These are phyloP conservation scores for Agrilus cyanescens DNA, from an alignment of 2,888 invertebrate species.

Conservation along the genomic window DNA sequence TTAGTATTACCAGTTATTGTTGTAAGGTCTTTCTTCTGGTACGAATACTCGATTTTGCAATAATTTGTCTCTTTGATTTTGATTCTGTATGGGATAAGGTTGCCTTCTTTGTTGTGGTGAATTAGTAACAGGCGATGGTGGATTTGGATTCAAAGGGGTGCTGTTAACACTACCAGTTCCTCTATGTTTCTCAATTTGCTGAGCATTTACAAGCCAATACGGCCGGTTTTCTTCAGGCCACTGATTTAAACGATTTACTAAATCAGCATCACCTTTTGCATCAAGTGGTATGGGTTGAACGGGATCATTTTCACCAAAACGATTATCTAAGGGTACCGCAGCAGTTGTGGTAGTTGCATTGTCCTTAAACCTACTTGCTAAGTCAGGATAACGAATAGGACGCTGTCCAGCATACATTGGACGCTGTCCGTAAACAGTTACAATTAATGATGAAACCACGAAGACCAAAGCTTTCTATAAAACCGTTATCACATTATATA, in stretches of 20 bases:
- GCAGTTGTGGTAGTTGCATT: conserved; percentile 19
- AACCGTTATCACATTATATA: conserved; percentile 11
- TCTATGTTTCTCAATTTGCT: conserved; percentile 49
- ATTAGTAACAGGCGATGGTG: too few relatives aligned
- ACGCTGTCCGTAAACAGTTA: conserved; percentile 41
- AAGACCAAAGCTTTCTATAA: conserved; percentile 14
- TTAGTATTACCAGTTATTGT: too few relatives aligned
- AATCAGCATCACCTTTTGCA: conserved; percentile 49
- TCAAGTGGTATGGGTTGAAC: conserved; percentile 43
- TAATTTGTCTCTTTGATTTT: too few relatives aligned
- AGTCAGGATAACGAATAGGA: conserved; percentile 48
- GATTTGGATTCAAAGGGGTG: too few relatives aligned
- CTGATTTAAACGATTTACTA: conserved; percentile 49
- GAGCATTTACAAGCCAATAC: conserved; percentile 62
- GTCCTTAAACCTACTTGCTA: conserved; percentile 34
- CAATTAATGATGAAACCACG: conserved; percentile 8
- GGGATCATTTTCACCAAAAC: conserved; percentile 39
- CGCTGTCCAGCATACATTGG: conserved; percentile 50
- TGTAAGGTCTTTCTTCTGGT: too few relatives aligned
- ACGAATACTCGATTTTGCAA: too few relatives aligned
- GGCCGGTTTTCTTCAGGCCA: conserved; percentile 57
- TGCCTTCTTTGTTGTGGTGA: too few relatives aligned
- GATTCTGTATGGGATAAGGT: too few relatives aligned
- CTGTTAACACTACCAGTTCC: too few relatives aligned
- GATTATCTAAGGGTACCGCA: conserved; percentile 32